A percentile compares a stretch with the other conserved stretches of the same genome.
phyloP scores from a whole-genome alignment of 30 jellyfish, hydroid and myxozoan species.

The Pelagia noctiluca region DNA sequence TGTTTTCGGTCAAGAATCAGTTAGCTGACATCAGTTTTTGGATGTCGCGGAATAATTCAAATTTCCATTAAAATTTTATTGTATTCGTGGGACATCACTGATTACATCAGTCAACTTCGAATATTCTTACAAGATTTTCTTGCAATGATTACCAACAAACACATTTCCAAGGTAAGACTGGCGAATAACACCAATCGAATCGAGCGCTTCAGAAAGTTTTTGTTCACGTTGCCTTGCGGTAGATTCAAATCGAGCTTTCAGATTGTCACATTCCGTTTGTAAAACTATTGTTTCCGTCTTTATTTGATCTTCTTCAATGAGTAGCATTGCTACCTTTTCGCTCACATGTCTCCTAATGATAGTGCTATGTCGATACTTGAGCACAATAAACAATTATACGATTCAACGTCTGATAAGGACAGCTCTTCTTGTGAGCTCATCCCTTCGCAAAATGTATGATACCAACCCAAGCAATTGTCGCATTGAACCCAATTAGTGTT shows the following conservation, averaged over 20 bases:
- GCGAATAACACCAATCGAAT: neutral
- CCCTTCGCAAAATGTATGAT: slow-evolving; percentile 4
- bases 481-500: slow-evolving; percentile 1
- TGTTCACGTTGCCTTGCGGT: neutral
- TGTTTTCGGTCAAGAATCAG: slow-evolving; percentile 34
- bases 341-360: neutral
- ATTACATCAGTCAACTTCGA: neutral
- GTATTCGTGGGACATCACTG: neutral
- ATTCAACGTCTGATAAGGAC: slow-evolving; percentile 3
- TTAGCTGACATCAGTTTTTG: neutral
- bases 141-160: slow-evolving; percentile 63
- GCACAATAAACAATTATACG: neutral
- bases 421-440: slow-evolving; percentile 15
- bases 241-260: neutral
- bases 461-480: slow-evolving; percentile 2
- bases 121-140: slow-evolving; percentile 9
- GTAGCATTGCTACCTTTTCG: too few species aligned
- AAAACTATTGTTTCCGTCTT: neutral
- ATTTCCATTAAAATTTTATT: neutral
- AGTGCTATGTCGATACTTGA: neutral
- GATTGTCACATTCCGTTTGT: neutral
- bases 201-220: neutral
- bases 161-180: slow-evolving; percentile 61
- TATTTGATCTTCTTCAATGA: neutral
- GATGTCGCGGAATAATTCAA: slow-evolving; percentile 20